Conservation (phyloP, 2,797 vertebrate genomes). For the Sebastiscus tertius region DNA sequence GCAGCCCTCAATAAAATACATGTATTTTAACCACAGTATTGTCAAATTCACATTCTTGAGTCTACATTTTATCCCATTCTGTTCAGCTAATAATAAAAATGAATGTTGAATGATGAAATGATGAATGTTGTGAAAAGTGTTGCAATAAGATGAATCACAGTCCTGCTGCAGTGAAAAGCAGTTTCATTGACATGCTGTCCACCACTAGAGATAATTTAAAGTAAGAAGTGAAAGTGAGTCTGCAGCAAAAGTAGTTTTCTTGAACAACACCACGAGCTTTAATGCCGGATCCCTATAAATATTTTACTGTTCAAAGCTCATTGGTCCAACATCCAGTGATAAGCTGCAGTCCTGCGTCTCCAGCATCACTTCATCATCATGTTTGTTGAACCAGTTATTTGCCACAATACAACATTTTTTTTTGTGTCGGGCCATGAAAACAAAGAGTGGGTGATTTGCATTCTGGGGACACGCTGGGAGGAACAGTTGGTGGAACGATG, state of each 20-base stretch:
- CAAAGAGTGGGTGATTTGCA: constrained; percentile 36
- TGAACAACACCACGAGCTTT: constrained; percentile 5
- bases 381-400: not conserved
- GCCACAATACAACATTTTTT: not conserved
- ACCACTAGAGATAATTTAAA: not conserved
- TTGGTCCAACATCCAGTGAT: not conserved
- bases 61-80: not conserved
- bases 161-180: not conserved
- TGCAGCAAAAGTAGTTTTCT: constrained; percentile 23
- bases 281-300: constrained; percentile 15
- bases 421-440: constrained; percentile 20
- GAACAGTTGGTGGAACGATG: constrained; percentile 74
- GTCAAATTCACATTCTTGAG: not conserved
- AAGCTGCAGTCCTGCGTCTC: not conserved
- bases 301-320: constrained; percentile 16
- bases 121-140: not conserved
- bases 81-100: not conserved
- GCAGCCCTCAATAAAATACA: too few relatives aligned
- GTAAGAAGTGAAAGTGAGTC: not conserved
- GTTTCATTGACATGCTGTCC: not conserved
- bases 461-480: constrained; percentile 38
- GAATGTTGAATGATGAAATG: too few relatives aligned
- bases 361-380: not conserved
- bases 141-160: not conserved
- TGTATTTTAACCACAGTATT: not conserved